Evolutionary conservation across 2,797 vertebrate genomes (phyloP), one percentile per base, ranked within the genome.

Genomic region (Oreortyx pictus): DNA sequence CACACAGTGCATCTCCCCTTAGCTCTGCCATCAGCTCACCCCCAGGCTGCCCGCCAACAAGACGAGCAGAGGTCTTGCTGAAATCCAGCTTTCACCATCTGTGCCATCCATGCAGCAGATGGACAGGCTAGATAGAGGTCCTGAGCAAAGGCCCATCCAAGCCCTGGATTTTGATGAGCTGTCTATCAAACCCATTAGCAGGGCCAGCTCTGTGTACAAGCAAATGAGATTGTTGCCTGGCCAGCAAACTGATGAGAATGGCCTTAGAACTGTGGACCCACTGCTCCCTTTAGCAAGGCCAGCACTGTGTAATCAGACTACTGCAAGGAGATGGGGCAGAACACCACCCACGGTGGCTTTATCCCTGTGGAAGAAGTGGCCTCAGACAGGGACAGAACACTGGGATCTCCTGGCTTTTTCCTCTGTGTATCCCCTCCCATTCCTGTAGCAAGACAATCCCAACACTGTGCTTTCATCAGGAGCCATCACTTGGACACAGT

Each of bases 61-160:
- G 68, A 50, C 65, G 64, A 46, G 74, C 92, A 91, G 86, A 94
- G 89, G 88, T 96, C 95, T 91, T 92, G 67, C 67, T 0, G 25
- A 92, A 94, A 94, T 86, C 52, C 0, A 31, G 52, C 67, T 94
- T 91, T 57, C 92, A 71, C 92, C 95, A 95, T 96, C 95, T 96
- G 96, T 79, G 78, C 80, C 89, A 46, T 76, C 85, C 77, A 24
- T 3, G 3, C 74, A 91, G 61, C 96, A 96, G 96, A 96, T 96
- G 95, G 91, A 82, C 74, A 31, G 9, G 4, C 29, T 86, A 92
- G 89, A 88, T 9, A 79, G 64, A 87, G 74, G 74, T 81, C 77
- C 67, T 73, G 22, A 78, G 89, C 62, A 76, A 88, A 93, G 66
- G 60, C 23, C 77, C 64, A 15, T 73, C 86, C 59, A 67, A 92